Evolutionary conservation across 2,797 vertebrate genomes (phyloP).

Genomic region (Acanthis flammea): DNA sequence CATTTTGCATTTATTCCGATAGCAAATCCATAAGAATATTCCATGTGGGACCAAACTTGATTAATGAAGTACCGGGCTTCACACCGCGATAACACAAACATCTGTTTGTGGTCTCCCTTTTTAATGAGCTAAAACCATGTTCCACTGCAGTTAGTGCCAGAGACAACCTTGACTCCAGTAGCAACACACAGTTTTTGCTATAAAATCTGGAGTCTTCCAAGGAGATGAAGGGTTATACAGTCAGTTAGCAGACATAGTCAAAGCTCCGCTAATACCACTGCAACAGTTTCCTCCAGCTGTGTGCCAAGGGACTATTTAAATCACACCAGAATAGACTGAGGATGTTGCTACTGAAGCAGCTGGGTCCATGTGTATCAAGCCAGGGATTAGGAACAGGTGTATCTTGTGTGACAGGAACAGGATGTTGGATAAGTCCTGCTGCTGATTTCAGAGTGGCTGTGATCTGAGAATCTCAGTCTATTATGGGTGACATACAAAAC

Average conservation of each 20-base stretch:
- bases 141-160: not conserved
- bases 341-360: not conserved
- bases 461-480: not conserved
- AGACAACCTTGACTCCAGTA: not conserved
- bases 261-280: not conserved
- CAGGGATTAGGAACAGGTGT: not conserved
- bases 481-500: not conserved
- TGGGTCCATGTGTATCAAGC: rapidly evolving
- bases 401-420: not conserved
- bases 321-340: not conserved
- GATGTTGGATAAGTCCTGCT: not conserved
- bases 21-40: not conserved
- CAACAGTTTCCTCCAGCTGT: not conserved
- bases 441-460: not conserved
- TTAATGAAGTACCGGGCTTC: not conserved
- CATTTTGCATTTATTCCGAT: not conserved
- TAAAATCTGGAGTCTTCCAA: not conserved
- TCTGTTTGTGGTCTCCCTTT: not conserved
- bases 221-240: not conserved
- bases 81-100: not conserved
- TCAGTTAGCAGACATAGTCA: not conserved
- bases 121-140: not conserved
- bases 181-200: not conserved
- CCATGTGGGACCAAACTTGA: not conserved
- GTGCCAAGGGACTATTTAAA: not conserved